Conservation (phyloP, 2,113 vertebrate species). For the Percina caprodes region DNA sequence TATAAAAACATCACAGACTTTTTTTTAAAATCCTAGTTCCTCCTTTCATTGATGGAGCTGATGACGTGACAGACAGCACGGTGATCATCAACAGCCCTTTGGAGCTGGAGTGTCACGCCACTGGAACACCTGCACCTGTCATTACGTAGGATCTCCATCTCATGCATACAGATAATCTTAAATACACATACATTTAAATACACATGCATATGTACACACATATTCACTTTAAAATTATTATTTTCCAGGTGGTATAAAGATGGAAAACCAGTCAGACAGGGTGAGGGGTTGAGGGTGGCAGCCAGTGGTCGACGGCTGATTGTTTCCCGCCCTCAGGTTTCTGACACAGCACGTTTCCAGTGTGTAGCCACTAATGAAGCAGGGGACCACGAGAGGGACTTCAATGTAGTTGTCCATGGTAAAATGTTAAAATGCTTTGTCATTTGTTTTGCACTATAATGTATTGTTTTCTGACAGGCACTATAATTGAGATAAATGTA, state of each 20-base stretch:
- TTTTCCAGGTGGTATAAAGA: slow-evolving; percentile 92
- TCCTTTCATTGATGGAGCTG: slow-evolving; percentile 88
- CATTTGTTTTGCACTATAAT: background rate
- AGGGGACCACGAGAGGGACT: slow-evolving; percentile 88
- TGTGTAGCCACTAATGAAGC: slow-evolving; percentile 93
- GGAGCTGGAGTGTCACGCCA: slow-evolving; percentile 90
- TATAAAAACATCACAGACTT: background rate
- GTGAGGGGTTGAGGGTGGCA: slow-evolving; percentile 83
- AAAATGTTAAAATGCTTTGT: slow-evolving; percentile 30
- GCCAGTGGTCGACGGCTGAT: slow-evolving; percentile 88
- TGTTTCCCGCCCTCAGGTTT: slow-evolving; percentile 88
- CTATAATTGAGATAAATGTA: background rate
- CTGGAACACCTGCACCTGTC: slow-evolving; percentile 88
- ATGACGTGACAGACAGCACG: slow-evolving; percentile 84
- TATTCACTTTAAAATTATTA: background rate
- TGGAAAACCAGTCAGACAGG: slow-evolving; percentile 84
- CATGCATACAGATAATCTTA: background rate
- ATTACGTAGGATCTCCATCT: slow-evolving; percentile 86
- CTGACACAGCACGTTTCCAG: slow-evolving; percentile 90
- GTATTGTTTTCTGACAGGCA: background rate
- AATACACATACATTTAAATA: background rate
- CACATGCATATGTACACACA: background rate
- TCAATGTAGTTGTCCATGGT: slow-evolving; percentile 94
- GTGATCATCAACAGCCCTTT: slow-evolving; percentile 88
- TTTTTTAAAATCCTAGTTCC: slow-evolving; percentile 83